These are phyloP conservation scores for Otolemur garnettii DNA, from an alignment of 2,113 vertebrate species.

Conservation along the genomic window DNA sequence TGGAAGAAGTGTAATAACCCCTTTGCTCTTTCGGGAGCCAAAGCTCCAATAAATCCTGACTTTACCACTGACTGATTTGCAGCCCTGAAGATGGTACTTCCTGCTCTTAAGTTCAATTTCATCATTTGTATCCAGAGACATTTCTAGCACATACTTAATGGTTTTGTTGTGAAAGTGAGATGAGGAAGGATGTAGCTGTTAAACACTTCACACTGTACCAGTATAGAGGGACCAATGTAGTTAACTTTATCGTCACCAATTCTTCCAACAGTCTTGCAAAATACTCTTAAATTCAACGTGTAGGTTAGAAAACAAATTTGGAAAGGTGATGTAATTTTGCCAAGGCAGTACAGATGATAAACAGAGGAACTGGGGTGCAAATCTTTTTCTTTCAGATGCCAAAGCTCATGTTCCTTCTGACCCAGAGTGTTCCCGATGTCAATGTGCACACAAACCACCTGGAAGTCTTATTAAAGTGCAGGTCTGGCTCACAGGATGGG, in stretches of 20 bases:
- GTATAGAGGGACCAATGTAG: neutral
- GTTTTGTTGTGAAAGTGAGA: neutral
- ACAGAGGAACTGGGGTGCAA: neutral
- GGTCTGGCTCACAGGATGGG: neutral
- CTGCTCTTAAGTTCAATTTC: too few relatives aligned
- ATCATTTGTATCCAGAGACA: neutral
- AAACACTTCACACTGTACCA: neutral
- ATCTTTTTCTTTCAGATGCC: neutral
- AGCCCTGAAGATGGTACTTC: neutral
- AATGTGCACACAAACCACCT: rapidly evolving
- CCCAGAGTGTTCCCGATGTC: neutral
- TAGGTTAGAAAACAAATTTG: neutral
- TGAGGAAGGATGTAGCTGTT: neutral
- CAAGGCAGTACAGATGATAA: neutral
- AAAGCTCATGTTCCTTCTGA: neutral
- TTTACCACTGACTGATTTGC: neutral
- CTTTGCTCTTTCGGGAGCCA: neutral
- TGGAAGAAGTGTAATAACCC: neutral
- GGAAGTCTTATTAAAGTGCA: neutral
- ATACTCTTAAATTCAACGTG: neutral
- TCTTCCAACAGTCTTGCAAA: neutral
- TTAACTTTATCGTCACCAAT: neutral
- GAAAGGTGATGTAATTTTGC: neutral
- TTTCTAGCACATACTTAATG: neutral
- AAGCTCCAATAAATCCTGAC: neutral